phyloP scores from a whole-genome alignment of 2,888 invertebrate genomes.

The Trachelus stipa region DNA sequence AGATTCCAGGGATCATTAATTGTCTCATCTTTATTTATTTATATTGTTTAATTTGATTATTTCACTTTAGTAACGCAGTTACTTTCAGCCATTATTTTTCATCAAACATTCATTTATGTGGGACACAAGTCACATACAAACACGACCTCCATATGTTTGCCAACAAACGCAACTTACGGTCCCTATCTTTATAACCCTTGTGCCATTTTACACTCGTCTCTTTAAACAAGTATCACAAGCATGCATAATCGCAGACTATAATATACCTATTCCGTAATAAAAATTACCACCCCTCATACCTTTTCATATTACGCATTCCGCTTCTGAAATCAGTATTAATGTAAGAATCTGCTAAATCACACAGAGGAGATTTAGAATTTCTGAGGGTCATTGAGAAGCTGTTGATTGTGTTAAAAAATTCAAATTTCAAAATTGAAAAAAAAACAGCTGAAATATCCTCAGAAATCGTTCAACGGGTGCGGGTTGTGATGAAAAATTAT shows the following conservation, averaged over 20 bases:
- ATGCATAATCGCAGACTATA: background rate
- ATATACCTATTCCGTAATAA: background rate
- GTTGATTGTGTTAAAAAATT: background rate
- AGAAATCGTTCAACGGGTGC: background rate
- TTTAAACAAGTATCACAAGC: conserved; percentile 39
- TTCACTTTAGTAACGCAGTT: background rate
- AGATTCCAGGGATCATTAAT: background rate
- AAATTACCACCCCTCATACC: background rate
- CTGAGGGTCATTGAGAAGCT: background rate
- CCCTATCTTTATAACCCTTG: conserved; percentile 44
- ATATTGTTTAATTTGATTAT: background rate
- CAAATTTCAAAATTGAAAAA: background rate
- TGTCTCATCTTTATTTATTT: background rate
- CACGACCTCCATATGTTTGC: conserved; percentile 46
- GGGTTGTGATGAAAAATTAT: background rate
- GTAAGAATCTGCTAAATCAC: background rate
- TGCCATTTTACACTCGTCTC: conserved; percentile 65
- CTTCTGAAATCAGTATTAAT: background rate
- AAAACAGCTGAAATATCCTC: background rate
- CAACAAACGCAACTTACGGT: conserved; percentile 38
- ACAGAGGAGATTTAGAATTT: background rate
- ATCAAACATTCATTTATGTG: conserved; percentile 23
- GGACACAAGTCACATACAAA: conserved; percentile 34
- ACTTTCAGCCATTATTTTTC: background rate
- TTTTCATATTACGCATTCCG: background rate